Evolutionary conservation across 2,888 invertebrate species (phyloP).

Genomic region (Polymixis flavicincta): DNA sequence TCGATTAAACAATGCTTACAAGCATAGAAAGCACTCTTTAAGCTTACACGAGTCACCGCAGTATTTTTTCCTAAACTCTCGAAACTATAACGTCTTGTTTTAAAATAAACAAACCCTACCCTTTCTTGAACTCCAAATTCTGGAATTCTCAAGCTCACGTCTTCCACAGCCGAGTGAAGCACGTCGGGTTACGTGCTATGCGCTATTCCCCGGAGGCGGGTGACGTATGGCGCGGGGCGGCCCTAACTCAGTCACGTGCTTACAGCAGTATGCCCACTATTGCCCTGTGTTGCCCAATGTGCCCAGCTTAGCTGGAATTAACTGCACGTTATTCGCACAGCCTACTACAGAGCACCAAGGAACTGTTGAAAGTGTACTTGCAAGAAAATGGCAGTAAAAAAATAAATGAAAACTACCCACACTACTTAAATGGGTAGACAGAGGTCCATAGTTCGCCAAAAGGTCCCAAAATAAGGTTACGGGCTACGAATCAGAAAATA

Average conservation of each 20-base stretch:
- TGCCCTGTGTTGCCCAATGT: constrained; percentile 36
- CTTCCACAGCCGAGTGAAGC: constrained; percentile 8
- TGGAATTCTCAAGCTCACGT: constrained; percentile 31
- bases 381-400: not conserved
- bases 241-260: constrained; percentile 67
- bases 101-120: not conserved
- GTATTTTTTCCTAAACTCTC: not conserved
- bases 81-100: not conserved
- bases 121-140: not conserved
- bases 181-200: constrained; percentile 59
- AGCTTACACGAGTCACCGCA: not conserved
- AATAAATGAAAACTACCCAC: not conserved
- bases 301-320: constrained; percentile 39
- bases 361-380: not conserved
- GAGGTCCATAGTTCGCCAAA: not conserved
- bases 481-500: not conserved
- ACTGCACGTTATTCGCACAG: constrained; percentile 29
- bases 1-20: too few relatives aligned
- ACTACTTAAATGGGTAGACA: not conserved
- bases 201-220: constrained; percentile 52
- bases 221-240: constrained; percentile 74
- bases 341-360: constrained; percentile 5
- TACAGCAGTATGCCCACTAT: constrained; percentile 41
- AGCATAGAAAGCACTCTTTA: too few relatives aligned
- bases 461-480: not conserved